Conservation (phyloP, 2,888 invertebrate genomes). For the Caenorhabditis sinica region DNA sequence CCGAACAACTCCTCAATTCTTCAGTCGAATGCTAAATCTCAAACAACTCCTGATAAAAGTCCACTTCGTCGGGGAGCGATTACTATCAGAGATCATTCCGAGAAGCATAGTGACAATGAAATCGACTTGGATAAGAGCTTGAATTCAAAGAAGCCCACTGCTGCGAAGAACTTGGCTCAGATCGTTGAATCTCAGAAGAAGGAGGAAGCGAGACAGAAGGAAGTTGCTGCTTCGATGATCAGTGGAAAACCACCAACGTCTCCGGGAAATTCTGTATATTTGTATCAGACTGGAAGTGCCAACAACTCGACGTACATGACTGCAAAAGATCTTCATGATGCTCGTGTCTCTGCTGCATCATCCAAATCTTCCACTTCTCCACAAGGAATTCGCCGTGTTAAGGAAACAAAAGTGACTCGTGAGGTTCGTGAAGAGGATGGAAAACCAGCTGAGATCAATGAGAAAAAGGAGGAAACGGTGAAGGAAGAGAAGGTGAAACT, state of each 20-base stretch:
- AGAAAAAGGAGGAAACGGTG: slow-evolving; percentile 63
- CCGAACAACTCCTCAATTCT: slow-evolving; percentile 12
- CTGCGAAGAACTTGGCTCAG: slow-evolving; percentile 23
- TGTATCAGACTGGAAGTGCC: slow-evolving; percentile 20
- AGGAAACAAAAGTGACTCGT: slow-evolving; percentile 66
- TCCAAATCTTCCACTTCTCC: slow-evolving; percentile 22
- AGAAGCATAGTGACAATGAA: slow-evolving; percentile 38
- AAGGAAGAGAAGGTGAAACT: slow-evolving; percentile 60
- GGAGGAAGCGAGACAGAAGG: slow-evolving; percentile 24
- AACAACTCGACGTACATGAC: slow-evolving; percentile 26
- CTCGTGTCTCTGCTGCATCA: no score
- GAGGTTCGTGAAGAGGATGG: slow-evolving; percentile 57
- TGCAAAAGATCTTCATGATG: slow-evolving; percentile 5
- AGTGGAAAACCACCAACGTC: slow-evolving; percentile 27
- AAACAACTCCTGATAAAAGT: slow-evolving; percentile 17
- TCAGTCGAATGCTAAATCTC: background rate
- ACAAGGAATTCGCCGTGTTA: slow-evolving; percentile 48
- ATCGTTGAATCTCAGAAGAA: slow-evolving; percentile 11
- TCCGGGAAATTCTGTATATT: slow-evolving; percentile 21
- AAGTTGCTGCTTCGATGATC: slow-evolving; percentile 11
- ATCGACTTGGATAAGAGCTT: slow-evolving; percentile 63
- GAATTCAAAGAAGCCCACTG: slow-evolving; percentile 32
- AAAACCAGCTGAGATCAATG: slow-evolving; percentile 53
- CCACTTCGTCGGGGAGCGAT: background rate
- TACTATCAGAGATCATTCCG: slow-evolving; percentile 2